These are phyloP conservation scores for Teleopsis dalmanni DNA, from an alignment of 1,140 invertebrate species.

Conservation along the genomic window DNA sequence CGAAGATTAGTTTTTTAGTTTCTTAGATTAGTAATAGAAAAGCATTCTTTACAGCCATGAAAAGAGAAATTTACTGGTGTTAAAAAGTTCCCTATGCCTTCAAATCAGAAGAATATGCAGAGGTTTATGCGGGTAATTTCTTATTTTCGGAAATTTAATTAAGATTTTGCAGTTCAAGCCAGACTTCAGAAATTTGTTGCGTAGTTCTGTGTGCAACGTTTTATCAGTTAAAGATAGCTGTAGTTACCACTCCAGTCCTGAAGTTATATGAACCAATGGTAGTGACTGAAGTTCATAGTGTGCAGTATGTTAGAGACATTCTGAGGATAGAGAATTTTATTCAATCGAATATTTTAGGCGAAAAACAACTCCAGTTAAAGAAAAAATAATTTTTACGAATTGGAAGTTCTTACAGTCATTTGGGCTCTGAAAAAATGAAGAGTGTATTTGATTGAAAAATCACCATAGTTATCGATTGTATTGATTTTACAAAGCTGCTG, in stretches of 20 bases:
- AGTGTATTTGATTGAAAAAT: constrained; percentile 11
- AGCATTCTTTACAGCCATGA: constrained; percentile 18
- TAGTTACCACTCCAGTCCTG: not conserved
- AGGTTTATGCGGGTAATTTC: constrained; percentile 28
- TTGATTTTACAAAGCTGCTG: constrained; percentile 29
- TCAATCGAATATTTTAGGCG: constrained; percentile 14
- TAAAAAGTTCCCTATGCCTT: constrained; percentile 25
- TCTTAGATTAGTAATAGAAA: constrained; percentile 9
- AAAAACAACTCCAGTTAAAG: constrained; percentile 18
- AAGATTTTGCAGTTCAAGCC: not conserved
- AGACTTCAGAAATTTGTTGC: not conserved
- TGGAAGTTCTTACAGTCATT: constrained; percentile 23
- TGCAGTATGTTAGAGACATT: not conserved
- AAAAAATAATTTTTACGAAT: constrained; percentile 24
- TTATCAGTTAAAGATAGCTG: not conserved
- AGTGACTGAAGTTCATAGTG: not conserved
- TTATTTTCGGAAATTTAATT: constrained; percentile 33
- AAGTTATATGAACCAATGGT: not conserved
- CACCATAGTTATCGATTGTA: constrained; percentile 21
- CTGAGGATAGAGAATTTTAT: constrained; percentile 7
- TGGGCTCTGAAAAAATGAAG: constrained; percentile 20
- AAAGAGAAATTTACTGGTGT: constrained; percentile 19
- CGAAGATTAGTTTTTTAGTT: constrained; percentile 7
- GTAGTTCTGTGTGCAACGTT: not conserved
- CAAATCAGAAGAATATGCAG: constrained; percentile 22